A percentile compares a stretch with the other conserved stretches of the same genome.
Evolutionary conservation across 2,797 vertebrate species (phyloP).

Genomic region (Bradypodion pumilum): DNA sequence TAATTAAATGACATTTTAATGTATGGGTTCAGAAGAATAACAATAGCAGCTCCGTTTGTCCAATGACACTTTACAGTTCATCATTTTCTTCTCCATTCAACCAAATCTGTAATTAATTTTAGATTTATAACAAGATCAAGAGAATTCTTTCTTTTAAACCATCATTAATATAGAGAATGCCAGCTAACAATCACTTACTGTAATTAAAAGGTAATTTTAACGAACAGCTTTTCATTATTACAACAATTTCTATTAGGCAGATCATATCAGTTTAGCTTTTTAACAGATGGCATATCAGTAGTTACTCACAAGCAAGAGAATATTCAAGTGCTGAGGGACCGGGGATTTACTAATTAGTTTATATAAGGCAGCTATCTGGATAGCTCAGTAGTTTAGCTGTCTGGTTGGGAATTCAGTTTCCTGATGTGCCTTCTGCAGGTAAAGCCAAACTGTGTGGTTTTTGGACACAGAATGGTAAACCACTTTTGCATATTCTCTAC

Average conservation of each 20-base stretch:
- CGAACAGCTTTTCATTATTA: slow-evolving; percentile 44
- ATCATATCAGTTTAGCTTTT: slow-evolving; percentile 50
- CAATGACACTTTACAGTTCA: not conserved
- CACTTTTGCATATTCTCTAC: too few relatives aligned
- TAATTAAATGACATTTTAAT: slow-evolving; percentile 21
- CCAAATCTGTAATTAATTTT: slow-evolving; percentile 27
- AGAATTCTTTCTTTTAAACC: slow-evolving; percentile 16
- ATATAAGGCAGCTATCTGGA: too few relatives aligned
- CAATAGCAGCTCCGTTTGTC: not conserved
- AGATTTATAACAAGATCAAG: slow-evolving; percentile 13
- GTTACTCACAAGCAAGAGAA: slow-evolving; percentile 54
- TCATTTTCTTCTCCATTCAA: not conserved
- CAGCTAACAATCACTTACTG: slow-evolving; percentile 14
- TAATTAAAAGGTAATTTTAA: slow-evolving; percentile 43
- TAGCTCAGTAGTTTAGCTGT: too few relatives aligned
- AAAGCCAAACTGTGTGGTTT: too few relatives aligned
- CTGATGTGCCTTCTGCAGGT: too few relatives aligned
- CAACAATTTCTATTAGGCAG: slow-evolving; percentile 39
- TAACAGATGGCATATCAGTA: slow-evolving; percentile 62
- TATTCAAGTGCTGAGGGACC: slow-evolving; percentile 46
- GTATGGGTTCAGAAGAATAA: not conserved
- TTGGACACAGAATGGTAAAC: too few relatives aligned
- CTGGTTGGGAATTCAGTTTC: too few relatives aligned
- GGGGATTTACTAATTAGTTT: slow-evolving; percentile 53
- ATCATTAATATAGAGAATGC: slow-evolving; percentile 2